These are phyloP conservation scores for Penaeus japonicus DNA, from an alignment of 1,140 invertebrate species.

Conservation along the genomic window DNA sequence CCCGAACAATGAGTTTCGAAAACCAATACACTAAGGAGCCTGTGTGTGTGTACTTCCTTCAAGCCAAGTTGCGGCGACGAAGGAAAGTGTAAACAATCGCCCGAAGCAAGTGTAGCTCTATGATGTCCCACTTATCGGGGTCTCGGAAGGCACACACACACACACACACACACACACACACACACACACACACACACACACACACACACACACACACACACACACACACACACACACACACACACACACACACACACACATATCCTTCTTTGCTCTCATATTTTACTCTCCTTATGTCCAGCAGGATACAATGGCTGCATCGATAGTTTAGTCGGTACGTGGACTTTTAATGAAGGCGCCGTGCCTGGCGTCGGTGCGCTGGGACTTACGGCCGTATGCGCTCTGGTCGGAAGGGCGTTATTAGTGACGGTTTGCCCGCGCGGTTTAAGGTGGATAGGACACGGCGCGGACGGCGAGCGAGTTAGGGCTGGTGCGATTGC, in stretches of 20 bases:
- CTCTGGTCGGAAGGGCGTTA: too few relatives aligned
- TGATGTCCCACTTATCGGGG: too few relatives aligned
- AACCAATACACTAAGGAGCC: slow-evolving; percentile 32
- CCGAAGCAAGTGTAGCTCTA: too few relatives aligned
- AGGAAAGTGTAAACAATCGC: too few relatives aligned
- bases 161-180: too few relatives aligned
- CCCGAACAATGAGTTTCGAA: slow-evolving; percentile 29
- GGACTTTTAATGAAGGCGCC: slow-evolving; percentile 1
- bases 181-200: too few relatives aligned
- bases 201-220: too few relatives aligned
- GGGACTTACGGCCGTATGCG: background rate
- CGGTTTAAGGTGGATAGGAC: background rate
- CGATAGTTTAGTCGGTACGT: slow-evolving; percentile 27
- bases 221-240: too few relatives aligned
- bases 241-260: too few relatives aligned
- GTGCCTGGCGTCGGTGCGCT: background rate
- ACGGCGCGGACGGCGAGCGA: background rate
- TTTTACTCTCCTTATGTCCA: slow-evolving; percentile 15
- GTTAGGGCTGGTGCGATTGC: background rate
- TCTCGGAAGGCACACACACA: too few relatives aligned
- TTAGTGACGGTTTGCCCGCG: background rate
- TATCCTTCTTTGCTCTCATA: too few relatives aligned
- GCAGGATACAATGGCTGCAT: slow-evolving; percentile 25
- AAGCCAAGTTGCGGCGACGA: too few relatives aligned
- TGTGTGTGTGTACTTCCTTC: background rate